These are phyloP conservation scores for Pachyuromys duprasi DNA, from an alignment of 2,797 vertebrate genomes.

Conservation along the genomic window DNA sequence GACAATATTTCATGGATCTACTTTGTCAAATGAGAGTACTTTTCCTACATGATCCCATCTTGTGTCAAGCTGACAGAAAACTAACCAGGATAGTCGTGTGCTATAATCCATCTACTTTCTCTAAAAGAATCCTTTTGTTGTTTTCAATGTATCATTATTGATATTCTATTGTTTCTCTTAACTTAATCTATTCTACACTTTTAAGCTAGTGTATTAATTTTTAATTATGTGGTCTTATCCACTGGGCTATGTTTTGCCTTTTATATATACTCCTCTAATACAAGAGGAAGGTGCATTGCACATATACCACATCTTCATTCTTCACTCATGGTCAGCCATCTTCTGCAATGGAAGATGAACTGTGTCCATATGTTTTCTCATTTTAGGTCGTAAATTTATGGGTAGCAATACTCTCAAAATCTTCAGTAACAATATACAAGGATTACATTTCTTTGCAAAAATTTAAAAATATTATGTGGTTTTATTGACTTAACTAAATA, in stretches of 20 bases:
- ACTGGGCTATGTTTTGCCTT: not conserved
- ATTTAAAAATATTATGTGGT: not conserved
- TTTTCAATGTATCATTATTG: not conserved
- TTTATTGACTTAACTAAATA: not conserved
- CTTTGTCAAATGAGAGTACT: not conserved
- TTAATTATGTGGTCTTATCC: not conserved
- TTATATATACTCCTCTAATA: not conserved
- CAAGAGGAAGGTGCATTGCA: not conserved
- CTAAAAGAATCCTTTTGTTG: not conserved
- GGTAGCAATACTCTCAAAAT: not conserved
- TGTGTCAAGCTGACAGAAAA: not conserved
- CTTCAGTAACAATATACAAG: not conserved
- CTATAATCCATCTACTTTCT: not conserved
- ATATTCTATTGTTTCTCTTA: not conserved
- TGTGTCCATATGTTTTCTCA: not conserved
- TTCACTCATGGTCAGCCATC: not conserved
- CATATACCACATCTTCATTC: not conserved
- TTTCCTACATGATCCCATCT: too few relatives aligned
- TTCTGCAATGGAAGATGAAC: not conserved
- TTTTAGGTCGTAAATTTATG: not conserved
- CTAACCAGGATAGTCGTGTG: not conserved
- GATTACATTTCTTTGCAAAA: not conserved
- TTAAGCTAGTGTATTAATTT: not conserved
- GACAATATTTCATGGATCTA: not conserved
- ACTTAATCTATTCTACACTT: too few relatives aligned